These are phyloP conservation scores for Tipula helvola DNA, from an alignment of 2,888 invertebrate genomes.

Conservation along the genomic window DNA sequence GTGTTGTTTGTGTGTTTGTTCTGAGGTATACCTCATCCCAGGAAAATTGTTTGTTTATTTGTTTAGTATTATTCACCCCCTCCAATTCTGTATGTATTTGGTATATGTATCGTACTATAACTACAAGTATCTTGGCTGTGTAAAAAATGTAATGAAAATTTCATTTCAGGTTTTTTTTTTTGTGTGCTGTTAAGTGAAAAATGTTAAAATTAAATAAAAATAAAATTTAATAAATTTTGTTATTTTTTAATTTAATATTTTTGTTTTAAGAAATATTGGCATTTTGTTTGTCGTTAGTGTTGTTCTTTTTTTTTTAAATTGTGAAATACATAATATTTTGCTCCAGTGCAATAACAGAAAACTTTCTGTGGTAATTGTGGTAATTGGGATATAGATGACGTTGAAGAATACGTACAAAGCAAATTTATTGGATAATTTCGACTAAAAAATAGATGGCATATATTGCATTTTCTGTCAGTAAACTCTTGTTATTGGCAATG, in stretches of 20 bases:
- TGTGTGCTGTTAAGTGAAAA: not conserved
- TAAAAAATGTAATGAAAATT: not conserved
- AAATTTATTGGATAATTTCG: too few species aligned
- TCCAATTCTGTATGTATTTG: not conserved
- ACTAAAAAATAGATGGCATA: too few species aligned
- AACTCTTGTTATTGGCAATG: too few species aligned
- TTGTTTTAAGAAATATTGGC: not conserved
- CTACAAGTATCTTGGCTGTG: not conserved
- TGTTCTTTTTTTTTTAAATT: not conserved
- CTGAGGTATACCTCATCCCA: not conserved
- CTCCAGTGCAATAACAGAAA: too few species aligned
- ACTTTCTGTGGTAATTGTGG: too few species aligned
- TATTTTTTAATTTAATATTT: conserved; percentile 4
- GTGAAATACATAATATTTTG: too few species aligned
- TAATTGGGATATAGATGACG: too few species aligned
- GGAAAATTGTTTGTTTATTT: not conserved
- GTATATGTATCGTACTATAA: not conserved
- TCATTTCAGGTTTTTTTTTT: not conserved
- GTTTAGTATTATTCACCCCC: not conserved
- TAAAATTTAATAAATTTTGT: conserved; percentile 4
- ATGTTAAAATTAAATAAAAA: not conserved
- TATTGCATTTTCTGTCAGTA: too few species aligned
- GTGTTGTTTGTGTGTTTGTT: not conserved
- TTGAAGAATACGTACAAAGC: too few species aligned
- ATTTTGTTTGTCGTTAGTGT: not conserved